Base-by-base conservation (phyloP, 2,797 vertebrate genomes). In the Mycteria americana region DNA sequence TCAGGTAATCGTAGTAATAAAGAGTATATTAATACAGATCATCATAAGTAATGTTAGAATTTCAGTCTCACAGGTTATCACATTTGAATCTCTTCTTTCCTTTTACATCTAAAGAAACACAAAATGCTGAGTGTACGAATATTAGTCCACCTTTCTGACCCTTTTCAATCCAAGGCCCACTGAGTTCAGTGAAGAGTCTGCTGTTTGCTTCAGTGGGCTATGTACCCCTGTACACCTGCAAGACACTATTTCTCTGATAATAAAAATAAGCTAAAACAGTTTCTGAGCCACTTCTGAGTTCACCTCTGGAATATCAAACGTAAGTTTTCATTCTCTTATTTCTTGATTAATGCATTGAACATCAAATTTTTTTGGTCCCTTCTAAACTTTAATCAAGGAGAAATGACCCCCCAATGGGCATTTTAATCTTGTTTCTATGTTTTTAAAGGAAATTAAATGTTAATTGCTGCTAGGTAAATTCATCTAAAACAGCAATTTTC, bases 361-460 rank as follows among this genome's bases (percentile, higher is more conserved):
- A 51, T 76, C 46, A 39, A 60, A 60, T 82, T 75, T 96, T 91
- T 96, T 93, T 74, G 31, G 83, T 92, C 91, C 54, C 43, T 92
- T 96, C 79, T 33, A 28, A 64, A 94, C 89, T 95, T 95, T 93
- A 93, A 93, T 97, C 92, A 92, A 57, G 15, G 79, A 89, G 86
- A 92, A 96, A 91, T 84, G 68, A 92, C 90, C 69, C 79, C 73
- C 95, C 82, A 70, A 19, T 65, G 96, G 89, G 64, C 74, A 81
- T 93, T 96, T 96, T 92, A 91, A 91, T 95, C 88, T 95, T 96
- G 86, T 93, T 96, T 94, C 91, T 96, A 11, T 97, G 25, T 94
- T 97, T 95, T 96, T 88, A 90, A 75, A 89, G 91, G 92, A 94
- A 96, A 98, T 51, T 94, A 96, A 94, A 88, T 87, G 14, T 98